Evolutionary conservation across 1,140 invertebrate genomes (phyloP).

Genomic region (Drosophila burlai): DNA sequence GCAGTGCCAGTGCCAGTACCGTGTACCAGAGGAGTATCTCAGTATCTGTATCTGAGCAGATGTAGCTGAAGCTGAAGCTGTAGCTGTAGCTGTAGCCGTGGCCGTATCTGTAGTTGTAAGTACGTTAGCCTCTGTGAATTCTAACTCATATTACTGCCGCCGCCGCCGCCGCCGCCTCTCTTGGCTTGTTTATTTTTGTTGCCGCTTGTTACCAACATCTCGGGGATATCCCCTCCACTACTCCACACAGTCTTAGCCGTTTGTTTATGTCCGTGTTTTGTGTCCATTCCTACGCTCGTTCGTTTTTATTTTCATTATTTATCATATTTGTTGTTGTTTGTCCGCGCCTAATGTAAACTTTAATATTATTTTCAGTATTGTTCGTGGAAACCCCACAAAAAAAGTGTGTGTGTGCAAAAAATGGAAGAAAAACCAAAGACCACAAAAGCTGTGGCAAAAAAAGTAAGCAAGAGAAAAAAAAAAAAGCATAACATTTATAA

Average conservation of each 20-base stretch:
- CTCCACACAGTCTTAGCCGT: slow-evolving; percentile 5
- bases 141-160: slow-evolving; percentile 61
- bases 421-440: not conserved
- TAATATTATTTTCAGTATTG: slow-evolving; percentile 46
- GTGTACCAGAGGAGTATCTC: slow-evolving; percentile 18
- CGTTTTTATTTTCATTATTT: slow-evolving; percentile 59
- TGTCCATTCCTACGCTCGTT: slow-evolving; percentile 29
- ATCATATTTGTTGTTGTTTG: slow-evolving; percentile 60
- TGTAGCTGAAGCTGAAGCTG: slow-evolving; percentile 37
- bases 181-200: slow-evolving; percentile 45
- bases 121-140: slow-evolving; percentile 71
- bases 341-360: slow-evolving; percentile 60
- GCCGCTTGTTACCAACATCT: slow-evolving; percentile 43
- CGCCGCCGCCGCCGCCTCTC: not conserved
- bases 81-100: not conserved
- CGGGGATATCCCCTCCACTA: not conserved
- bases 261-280: slow-evolving; percentile 64
- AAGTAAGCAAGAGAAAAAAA: not conserved
- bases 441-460: not conserved
- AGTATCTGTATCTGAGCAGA: slow-evolving; percentile 50
- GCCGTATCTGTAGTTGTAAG: slow-evolving; percentile 51
- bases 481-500: slow-evolving; percentile 4
- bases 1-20: slow-evolving; percentile 6
- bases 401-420: not conserved
- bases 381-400: slow-evolving; percentile 16